Conservation (phyloP, 2,113 vertebrate genomes). For the Apodemus speciosus region DNA sequence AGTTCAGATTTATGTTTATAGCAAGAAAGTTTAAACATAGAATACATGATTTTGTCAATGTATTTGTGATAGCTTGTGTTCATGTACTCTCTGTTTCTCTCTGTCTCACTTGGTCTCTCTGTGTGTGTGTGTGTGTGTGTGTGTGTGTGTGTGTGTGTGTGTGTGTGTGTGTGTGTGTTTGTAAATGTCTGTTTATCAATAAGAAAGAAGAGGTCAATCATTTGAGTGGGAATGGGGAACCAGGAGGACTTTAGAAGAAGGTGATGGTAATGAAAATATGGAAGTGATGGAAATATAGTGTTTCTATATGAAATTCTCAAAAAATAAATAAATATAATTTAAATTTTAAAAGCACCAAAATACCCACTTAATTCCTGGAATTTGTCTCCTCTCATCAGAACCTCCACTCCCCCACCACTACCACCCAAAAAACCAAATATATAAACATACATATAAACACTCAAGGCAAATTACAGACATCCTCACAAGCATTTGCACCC, state of each 20-base stretch:
- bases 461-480: too few relatives aligned
- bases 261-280: background rate
- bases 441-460: background rate
- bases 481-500: background rate
- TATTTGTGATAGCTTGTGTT: too few relatives aligned
- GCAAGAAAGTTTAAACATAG: background rate
- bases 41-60: background rate
- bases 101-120: too few relatives aligned
- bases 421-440: too few relatives aligned
- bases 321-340: background rate
- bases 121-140: background rate
- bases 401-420: too few relatives aligned
- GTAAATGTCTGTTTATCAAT: background rate
- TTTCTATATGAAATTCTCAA: background rate
- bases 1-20: background rate
- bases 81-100: too few relatives aligned
- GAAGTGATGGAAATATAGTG: background rate
- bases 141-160: too few relatives aligned
- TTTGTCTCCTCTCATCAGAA: background rate
- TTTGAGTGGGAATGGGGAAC: background rate
- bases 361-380: background rate
- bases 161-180: background rate
- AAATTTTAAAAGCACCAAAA: background rate
- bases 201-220: background rate
- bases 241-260: background rate